Conservation (phyloP, 1,140 invertebrate genomes). For the Drosophila equinoxialis region DNA sequence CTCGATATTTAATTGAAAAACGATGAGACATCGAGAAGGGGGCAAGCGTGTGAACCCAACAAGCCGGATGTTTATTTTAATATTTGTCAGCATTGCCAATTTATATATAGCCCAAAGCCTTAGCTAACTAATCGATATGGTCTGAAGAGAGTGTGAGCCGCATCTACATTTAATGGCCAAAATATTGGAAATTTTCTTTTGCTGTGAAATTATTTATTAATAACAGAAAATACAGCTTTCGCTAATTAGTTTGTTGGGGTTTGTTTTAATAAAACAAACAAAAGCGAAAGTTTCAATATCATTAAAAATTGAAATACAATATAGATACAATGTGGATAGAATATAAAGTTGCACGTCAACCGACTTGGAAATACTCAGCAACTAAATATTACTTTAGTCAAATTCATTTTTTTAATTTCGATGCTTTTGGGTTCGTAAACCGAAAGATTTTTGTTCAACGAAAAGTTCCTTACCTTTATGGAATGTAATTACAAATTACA, state of each 20-base stretch:
- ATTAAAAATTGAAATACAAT: neutral
- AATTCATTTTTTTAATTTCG: too few relatives aligned
- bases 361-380: too few relatives aligned
- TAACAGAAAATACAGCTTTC: slow-evolving; percentile 27
- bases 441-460: too few relatives aligned
- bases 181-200: neutral
- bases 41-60: slow-evolving; percentile 56
- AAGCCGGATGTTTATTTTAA: slow-evolving; percentile 45
- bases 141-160: neutral
- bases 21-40: slow-evolving; percentile 12
- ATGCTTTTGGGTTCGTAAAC: too few relatives aligned
- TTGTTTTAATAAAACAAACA: neutral
- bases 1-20: slow-evolving; percentile 29
- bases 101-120: neutral
- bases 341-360: too few relatives aligned
- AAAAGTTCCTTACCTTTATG: too few relatives aligned
- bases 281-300: neutral
- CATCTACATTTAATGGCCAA: slow-evolving; percentile 9
- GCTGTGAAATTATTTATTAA: slow-evolving; percentile 6
- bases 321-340: too few relatives aligned
- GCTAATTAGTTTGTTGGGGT: slow-evolving; percentile 25
- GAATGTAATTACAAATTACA: too few relatives aligned
- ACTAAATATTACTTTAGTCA: too few relatives aligned
- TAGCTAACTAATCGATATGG: slow-evolving; percentile 7
- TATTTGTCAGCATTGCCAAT: slow-evolving; percentile 18